phyloP scores from a whole-genome alignment of 2,113 vertebrate genomes.

The Macquaria ambigua region DNA sequence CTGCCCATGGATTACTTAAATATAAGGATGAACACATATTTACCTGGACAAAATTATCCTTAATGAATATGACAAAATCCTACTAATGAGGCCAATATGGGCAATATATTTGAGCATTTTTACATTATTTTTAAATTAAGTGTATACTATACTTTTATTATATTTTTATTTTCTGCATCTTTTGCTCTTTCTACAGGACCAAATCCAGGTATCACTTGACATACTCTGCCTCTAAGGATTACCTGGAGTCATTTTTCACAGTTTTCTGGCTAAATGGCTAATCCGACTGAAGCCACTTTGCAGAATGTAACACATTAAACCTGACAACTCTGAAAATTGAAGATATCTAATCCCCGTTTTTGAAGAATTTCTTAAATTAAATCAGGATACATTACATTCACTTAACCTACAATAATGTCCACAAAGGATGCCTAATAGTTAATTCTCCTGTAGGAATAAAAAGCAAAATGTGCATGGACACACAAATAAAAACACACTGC shows the following conservation, averaged over 20 bases:
- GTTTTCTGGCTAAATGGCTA: not conserved
- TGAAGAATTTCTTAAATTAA: not conserved
- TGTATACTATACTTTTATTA: not conserved
- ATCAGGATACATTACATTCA: not conserved
- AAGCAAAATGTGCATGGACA: not conserved
- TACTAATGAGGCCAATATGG: not conserved
- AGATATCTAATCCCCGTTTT: conserved; percentile 7
- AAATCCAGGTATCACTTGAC: not conserved
- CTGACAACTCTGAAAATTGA: not conserved
- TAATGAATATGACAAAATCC: not conserved
- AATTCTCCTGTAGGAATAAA: not conserved
- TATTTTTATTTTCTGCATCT: not conserved
- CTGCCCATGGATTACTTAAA: not conserved
- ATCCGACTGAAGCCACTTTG: not conserved
- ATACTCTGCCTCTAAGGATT: not conserved
- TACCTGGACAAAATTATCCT: not conserved
- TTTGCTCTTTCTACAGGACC: not conserved
- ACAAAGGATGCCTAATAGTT: not conserved
- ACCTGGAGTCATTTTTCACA: not conserved
- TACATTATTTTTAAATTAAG: not conserved
- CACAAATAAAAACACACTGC: not conserved
- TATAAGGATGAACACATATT: not conserved
- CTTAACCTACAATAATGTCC: not conserved
- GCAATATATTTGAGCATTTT: not conserved
- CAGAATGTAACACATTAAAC: not conserved